phyloP scores from a whole-genome alignment of 2,888 invertebrate species.

The Thereva nobilitata region DNA sequence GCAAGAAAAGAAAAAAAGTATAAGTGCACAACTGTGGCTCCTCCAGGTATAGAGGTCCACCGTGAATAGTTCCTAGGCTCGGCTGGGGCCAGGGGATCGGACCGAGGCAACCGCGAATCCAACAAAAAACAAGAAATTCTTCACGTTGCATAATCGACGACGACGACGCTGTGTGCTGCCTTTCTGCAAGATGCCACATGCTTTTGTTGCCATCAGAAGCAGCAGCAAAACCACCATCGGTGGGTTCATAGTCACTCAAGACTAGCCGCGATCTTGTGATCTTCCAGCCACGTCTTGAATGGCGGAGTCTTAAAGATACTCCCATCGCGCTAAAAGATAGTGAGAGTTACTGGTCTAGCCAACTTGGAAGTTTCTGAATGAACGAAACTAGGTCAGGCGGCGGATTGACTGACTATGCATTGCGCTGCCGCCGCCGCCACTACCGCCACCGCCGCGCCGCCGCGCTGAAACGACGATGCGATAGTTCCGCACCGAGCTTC shows the following conservation, averaged over 20 bases:
- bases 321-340: constrained; percentile 30
- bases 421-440: constrained; percentile 9
- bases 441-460: too few species aligned
- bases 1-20: background rate
- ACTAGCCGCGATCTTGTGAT: background rate
- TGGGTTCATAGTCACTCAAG: background rate
- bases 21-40: background rate
- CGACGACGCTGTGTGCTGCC: background rate
- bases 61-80: background rate
- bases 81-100: constrained; percentile 1
- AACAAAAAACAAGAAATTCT: constrained; percentile 34
- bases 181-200: constrained; percentile 31
- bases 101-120: constrained; percentile 29
- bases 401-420: constrained; percentile 27
- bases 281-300: constrained; percentile 27
- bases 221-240: constrained; percentile 19
- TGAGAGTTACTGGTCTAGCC: constrained; percentile 28
- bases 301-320: constrained; percentile 22
- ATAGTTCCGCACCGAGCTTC: constrained; percentile 35
- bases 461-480: constrained; percentile 16
- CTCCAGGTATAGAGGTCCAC: background rate
- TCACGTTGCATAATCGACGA: constrained; percentile 26
- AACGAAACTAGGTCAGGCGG: constrained; percentile 33
- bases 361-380: constrained; percentile 15
- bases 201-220: constrained; percentile 27